These are phyloP conservation scores for Condylura cristata DNA, from an alignment of 2,113 vertebrate genomes.

Conservation along the genomic window DNA sequence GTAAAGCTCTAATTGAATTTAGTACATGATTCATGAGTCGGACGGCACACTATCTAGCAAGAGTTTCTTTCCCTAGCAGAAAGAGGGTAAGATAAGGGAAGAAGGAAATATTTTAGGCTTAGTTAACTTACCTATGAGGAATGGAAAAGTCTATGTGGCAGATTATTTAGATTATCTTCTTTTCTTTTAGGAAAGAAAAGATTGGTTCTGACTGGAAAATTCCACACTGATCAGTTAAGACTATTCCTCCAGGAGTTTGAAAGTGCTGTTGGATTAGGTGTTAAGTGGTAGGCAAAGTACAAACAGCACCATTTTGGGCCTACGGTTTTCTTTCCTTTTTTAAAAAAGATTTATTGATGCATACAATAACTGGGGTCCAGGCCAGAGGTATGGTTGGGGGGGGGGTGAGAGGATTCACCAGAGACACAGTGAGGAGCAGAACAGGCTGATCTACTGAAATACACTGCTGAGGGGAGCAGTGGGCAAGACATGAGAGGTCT, in stretches of 20 bases:
- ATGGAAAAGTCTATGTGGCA: not conserved
- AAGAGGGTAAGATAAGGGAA: not conserved
- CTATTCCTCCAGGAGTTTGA: not conserved
- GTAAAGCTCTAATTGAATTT: not conserved
- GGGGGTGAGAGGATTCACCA: too few relatives aligned
- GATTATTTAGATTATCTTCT: not conserved
- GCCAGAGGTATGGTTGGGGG: too few relatives aligned
- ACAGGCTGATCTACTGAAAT: too few relatives aligned
- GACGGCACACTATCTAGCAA: not conserved
- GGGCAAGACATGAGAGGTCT: too few relatives aligned
- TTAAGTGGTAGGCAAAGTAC: not conserved
- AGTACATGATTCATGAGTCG: not conserved
- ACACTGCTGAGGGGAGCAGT: too few relatives aligned
- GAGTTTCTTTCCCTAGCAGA: not conserved
- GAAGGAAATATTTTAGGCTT: not conserved
- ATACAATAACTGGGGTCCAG: too few relatives aligned
- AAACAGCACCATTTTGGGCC: not conserved
- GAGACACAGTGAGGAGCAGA: too few relatives aligned
- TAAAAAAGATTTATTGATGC: too few relatives aligned
- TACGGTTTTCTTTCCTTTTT: not conserved
- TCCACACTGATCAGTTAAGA: not conserved
- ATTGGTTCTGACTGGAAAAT: not conserved
- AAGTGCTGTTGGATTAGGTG: not conserved
- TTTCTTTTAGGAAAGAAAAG: not conserved
- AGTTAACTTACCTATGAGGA: not conserved